Evolutionary conservation across 2,888 invertebrate species (phyloP).

Genomic region (Hirtodrosophila histrioides): DNA sequence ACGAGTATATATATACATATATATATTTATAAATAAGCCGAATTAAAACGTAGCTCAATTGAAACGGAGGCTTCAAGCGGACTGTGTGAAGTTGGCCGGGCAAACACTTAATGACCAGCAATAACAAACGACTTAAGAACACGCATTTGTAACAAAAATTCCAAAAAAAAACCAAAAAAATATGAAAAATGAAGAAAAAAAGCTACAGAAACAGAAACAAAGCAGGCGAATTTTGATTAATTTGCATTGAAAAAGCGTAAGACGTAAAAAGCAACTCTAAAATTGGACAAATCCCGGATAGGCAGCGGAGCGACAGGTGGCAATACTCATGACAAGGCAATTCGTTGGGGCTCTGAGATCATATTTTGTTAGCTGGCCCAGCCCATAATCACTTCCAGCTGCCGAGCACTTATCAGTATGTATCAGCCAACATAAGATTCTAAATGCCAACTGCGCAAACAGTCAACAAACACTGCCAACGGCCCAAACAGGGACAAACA

Average conservation of each 20-base stretch:
- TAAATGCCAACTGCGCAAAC: slow-evolving; percentile 32
- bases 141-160: slow-evolving; percentile 16
- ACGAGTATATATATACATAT: slow-evolving; percentile 1
- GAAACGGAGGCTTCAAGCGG: slow-evolving; percentile 25
- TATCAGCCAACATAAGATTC: slow-evolving; percentile 10
- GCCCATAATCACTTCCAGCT: slow-evolving; percentile 45
- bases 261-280: slow-evolving; percentile 32
- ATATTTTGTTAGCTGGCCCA: slow-evolving; percentile 12
- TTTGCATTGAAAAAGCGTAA: slow-evolving; percentile 19
- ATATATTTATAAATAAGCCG: not conserved
- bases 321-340: slow-evolving; percentile 48
- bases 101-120: slow-evolving; percentile 45
- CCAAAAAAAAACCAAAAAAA: not conserved
- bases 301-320: slow-evolving; percentile 34
- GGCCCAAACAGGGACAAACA: not conserved
- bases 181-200: not conserved
- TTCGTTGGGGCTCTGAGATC: slow-evolving; percentile 35
- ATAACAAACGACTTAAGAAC: slow-evolving; percentile 40
- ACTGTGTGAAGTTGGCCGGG: slow-evolving; percentile 15
- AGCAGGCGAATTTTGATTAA: slow-evolving; percentile 20
- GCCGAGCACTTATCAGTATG: slow-evolving; percentile 24
- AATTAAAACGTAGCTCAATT: slow-evolving; percentile 31
- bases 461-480: not conserved
- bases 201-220: too few species aligned
- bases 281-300: slow-evolving; percentile 43